Conservation (phyloP, 2,888 invertebrate genomes). For the Tribolium freemani region DNA sequence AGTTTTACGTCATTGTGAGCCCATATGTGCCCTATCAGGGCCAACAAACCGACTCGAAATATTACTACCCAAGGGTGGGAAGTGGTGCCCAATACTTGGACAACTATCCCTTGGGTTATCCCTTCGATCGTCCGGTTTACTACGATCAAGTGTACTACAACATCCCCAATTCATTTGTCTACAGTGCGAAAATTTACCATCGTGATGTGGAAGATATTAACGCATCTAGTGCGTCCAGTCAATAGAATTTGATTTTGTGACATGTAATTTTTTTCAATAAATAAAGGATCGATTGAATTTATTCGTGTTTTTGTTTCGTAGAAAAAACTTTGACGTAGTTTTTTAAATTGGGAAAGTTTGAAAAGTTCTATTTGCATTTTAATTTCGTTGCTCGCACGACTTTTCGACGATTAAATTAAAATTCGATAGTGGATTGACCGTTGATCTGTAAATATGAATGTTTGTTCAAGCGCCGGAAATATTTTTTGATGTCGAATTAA, state of each 20-base stretch:
- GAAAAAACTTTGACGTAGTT: not conserved
- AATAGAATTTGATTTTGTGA: not conserved
- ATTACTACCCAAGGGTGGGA: constrained; percentile 19
- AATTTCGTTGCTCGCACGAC: not conserved
- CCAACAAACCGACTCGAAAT: constrained; percentile 21
- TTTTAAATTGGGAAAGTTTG: not conserved
- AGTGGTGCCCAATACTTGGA: constrained; percentile 66
- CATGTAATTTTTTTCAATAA: not conserved
- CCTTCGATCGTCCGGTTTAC: constrained; percentile 78
- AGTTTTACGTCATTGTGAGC: constrained; percentile 69
- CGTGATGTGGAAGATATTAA: not conserved
- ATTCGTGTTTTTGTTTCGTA: not conserved
- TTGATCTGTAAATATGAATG: not conserved
- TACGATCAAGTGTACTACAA: constrained; percentile 71
- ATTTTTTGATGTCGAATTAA: too few species aligned
- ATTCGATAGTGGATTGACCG: not conserved
- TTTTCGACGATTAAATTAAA: not conserved
- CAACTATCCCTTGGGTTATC: constrained; percentile 78
- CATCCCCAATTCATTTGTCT: constrained; percentile 78
- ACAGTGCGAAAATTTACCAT: constrained; percentile 71
- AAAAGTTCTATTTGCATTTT: not conserved
- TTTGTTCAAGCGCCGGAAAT: not conserved
- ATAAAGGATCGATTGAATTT: not conserved
- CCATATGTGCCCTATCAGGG: constrained; percentile 64
- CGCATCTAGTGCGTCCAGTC: not conserved